Evolutionary conservation across 2,113 vertebrate species (phyloP), one percentile per base, ranked within the genome.

Genomic region (Tragelaphus strepsiceros): DNA sequence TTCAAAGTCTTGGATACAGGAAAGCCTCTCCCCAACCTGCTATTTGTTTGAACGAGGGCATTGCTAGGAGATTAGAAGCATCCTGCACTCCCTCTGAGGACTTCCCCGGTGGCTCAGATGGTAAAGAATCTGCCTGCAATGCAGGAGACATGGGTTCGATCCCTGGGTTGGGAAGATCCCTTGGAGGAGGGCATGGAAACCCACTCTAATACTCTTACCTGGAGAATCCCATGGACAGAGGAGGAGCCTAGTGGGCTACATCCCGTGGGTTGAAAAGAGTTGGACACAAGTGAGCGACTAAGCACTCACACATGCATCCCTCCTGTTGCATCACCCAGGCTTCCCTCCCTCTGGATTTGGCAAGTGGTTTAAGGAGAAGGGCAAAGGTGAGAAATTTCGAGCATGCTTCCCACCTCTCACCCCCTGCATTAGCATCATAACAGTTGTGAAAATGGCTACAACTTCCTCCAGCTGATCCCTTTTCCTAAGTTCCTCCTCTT

Each of bases 251-350:
- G 67, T 22, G 19, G n/a, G n/a, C n/a, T 22, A 11, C 67, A 35
- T 21, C 17, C n/a, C 19, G 2, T 71, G n/a, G 64, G 64, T 12
- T 35, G 64, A 22, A 35, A 35, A 71, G 9, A 71, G 9, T 12
- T 71, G 64, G 64, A 35, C n/a, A 71, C 9, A 10, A 12, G 5
- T 21, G 64, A 71, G 9, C 0, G 2, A 71, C 17, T 35, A 71
- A 71, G 64, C 16, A 35, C 17, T 21, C 9, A 71, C 9, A 71
- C 2, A 35, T 2, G 2, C 17, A 35, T 71, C n/a, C 64, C 64
- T 35, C n/a, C 9, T 53, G 59, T 7, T 7, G 22, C n/a, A 21
- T 13, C 46, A 1, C 10, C 1, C 13, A 0, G 3, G 7, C 17
- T 80, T 43, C 43, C 35, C 9, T 58, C 30, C 19, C 8, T 30